Percentiles rank a stretch among this genome's conserved stretches.
phyloP scores from a whole-genome alignment of 2,888 invertebrate genomes.

The Cephus sareptanus region DNA sequence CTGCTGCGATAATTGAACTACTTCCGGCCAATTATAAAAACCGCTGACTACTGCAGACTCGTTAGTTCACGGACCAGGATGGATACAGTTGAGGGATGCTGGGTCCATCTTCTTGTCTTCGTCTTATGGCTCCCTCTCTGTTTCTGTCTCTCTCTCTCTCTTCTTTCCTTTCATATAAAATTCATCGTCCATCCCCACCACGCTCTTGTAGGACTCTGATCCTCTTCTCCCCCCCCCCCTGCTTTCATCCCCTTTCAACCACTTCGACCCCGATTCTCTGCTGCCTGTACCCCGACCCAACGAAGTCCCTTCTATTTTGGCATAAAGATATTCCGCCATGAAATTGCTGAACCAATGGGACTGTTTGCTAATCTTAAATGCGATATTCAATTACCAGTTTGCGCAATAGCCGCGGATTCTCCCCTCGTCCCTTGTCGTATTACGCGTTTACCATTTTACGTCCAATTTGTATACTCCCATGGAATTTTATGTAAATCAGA shows the following conservation, averaged over 20 bases:
- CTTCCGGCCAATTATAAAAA: slow-evolving; percentile 57
- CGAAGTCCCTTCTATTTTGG: too few species aligned
- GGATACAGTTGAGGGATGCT: slow-evolving; percentile 26
- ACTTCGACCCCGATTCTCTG: background rate
- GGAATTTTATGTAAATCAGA: too few species aligned
- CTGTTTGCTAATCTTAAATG: too few species aligned
- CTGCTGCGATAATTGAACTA: slow-evolving; percentile 44
- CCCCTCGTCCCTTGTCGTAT: too few species aligned
- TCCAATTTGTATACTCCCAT: too few species aligned
- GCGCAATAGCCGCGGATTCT: too few species aligned
- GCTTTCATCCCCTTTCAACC: background rate
- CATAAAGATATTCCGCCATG: too few species aligned
- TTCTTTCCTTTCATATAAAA: background rate
- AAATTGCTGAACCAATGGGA: too few species aligned
- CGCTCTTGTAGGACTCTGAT: background rate
- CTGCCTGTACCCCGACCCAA: too few species aligned
- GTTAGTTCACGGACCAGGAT: slow-evolving; percentile 40
- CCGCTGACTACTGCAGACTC: slow-evolving; percentile 48
- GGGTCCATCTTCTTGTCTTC: slow-evolving; percentile 3
- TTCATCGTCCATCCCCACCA: slow-evolving; percentile 9
- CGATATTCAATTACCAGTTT: too few species aligned
- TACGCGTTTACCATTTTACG: too few species aligned
- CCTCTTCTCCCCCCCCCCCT: background rate
- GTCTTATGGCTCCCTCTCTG: background rate
- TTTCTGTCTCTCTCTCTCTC: background rate